These are phyloP conservation scores for Pandemis corylana DNA, from an alignment of 2,888 invertebrate genomes.

Conservation along the genomic window DNA sequence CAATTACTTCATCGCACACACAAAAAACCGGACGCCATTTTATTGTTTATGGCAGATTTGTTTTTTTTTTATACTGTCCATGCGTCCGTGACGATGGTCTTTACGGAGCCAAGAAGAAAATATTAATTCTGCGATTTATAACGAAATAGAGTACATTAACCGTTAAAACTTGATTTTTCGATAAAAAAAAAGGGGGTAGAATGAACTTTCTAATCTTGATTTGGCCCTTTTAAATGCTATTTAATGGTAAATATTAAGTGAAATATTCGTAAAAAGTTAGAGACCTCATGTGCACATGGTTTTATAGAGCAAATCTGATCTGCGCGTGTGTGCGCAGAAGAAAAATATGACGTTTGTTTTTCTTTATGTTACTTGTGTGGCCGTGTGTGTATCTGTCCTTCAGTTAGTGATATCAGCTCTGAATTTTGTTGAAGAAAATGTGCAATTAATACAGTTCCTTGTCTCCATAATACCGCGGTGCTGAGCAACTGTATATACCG, in stretches of 20 bases:
- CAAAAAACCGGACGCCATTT: conserved; percentile 85
- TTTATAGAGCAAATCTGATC: conserved; percentile 13
- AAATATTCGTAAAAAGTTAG: not conserved
- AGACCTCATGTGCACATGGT: conserved; percentile 29
- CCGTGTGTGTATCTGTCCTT: conserved; percentile 28
- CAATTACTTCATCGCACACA: conserved; percentile 83
- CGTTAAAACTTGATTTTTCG: not conserved
- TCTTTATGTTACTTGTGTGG: conserved; percentile 24
- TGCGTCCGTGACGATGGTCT: conserved; percentile 37
- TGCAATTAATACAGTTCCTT: conserved; percentile 20
- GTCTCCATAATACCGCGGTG: conserved; percentile 10
- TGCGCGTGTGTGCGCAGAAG: conserved; percentile 28
- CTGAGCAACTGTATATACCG: conserved; percentile 7
- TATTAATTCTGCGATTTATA: conserved; percentile 20
- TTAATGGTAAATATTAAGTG: not conserved
- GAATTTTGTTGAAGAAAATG: conserved; percentile 35
- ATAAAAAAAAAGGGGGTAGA: not conserved
- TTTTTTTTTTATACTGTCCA: conserved; percentile 48
- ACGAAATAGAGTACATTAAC: conserved; percentile 2
- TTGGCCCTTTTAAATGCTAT: not conserved
- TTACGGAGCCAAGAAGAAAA: conserved; percentile 32
- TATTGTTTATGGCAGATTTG: conserved; percentile 80
- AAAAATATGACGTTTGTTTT: conserved; percentile 39
- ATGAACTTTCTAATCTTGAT: not conserved
- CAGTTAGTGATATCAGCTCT: conserved; percentile 23